phyloP scores from a whole-genome alignment of 2,888 invertebrate species.

The Ornithoptera alexandrae region DNA sequence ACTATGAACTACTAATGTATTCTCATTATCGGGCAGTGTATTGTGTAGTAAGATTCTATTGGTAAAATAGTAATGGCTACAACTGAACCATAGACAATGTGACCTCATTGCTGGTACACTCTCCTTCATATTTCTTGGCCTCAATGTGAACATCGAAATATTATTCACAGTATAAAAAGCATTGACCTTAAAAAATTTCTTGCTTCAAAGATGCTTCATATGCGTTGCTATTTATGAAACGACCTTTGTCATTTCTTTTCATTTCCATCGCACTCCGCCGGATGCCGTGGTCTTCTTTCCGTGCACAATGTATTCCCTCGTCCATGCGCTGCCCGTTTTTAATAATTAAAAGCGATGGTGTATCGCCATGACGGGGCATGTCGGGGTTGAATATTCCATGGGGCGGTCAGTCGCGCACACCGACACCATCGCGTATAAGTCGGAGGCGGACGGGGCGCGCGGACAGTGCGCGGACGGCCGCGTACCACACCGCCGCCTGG shows the following conservation, averaged over 20 bases:
- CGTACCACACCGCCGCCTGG: conserved; percentile 68
- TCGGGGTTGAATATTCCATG: conserved; percentile 67
- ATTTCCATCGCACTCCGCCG: conserved; percentile 14
- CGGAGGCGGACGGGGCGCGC: conserved; percentile 55
- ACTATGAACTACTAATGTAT: no score
- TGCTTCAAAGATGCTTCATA: conserved; percentile 1
- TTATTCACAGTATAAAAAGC: background rate
- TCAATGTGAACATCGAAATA: background rate
- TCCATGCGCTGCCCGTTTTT: conserved; percentile 40
- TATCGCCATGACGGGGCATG: conserved; percentile 56
- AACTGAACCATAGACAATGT: background rate
- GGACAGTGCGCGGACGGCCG: conserved; percentile 75
- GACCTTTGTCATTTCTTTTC: conserved; percentile 27
- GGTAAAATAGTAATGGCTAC: no score
- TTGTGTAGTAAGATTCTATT: no score
- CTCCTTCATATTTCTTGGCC: background rate
- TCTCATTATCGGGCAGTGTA: no score
- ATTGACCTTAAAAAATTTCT: background rate
- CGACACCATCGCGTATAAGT: conserved; percentile 64
- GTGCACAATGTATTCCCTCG: conserved; percentile 24
- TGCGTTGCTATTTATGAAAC: conserved; percentile 18
- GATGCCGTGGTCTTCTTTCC: conserved; percentile 17
- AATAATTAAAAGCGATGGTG: conserved; percentile 51
- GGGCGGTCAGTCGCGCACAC: conserved; percentile 57
- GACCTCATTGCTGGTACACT: background rate